phyloP scores from a whole-genome alignment of 2,113 vertebrate species.

The Bungarus multicinctus region DNA sequence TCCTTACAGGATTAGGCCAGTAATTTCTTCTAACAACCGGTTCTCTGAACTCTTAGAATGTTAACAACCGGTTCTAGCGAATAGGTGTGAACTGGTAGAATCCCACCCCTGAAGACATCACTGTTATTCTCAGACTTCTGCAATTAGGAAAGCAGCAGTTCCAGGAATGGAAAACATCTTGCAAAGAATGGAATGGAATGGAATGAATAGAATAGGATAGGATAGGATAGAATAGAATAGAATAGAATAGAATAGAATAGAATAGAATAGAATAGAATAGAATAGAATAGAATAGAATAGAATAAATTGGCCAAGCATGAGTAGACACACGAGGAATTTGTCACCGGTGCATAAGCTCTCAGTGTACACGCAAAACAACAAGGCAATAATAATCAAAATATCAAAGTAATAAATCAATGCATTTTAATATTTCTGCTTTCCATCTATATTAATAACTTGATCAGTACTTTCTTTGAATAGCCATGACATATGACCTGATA shows the following conservation, averaged over 20 bases:
- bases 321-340: not conserved
- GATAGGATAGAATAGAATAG: fast-evolving
- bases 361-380: not conserved
- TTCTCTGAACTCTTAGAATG: too few relatives aligned
- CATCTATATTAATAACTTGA: not conserved
- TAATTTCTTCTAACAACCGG: too few relatives aligned
- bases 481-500: not conserved
- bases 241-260: too few relatives aligned
- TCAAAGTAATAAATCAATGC: not conserved
- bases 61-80: too few relatives aligned
- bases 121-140: not conserved
- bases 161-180: not conserved
- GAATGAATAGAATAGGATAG: fast-evolving
- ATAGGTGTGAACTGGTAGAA: too few relatives aligned
- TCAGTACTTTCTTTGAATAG: not conserved
- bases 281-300: too few relatives aligned
- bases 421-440: not conserved
- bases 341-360: not conserved
- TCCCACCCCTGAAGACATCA: too few relatives aligned
- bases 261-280: too few relatives aligned
- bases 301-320: not conserved
- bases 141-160: not conserved
- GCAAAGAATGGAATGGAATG: not conserved
- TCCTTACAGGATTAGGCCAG: too few relatives aligned
- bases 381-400: not conserved